Conservation (phyloP, 2,113 vertebrate species). For the Danio rerio region GRCz12tu NC_133180.1:30545001-30545500, state of each 20-base stretch:
- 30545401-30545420: conserved; percentile 10
- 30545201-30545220: conserved; percentile 25
- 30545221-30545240: background rate
- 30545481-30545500: background rate
- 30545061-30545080: conserved; percentile 51
- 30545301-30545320: no score
- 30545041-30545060: conserved; percentile 24
- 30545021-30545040: conserved; percentile 10
- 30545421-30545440: background rate
- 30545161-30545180: conserved; percentile 30
- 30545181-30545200: conserved; percentile 43
- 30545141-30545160: conserved; percentile 31
- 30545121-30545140: conserved; percentile 32
- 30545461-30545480: background rate
- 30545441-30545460: background rate
- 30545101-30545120: conserved; percentile 40
- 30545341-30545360: background rate
- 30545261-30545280: background rate
- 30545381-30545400: conserved; percentile 40
- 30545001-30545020: background rate
- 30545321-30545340: background rate
- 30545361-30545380: background rate
- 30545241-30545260: background rate
- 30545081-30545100: conserved; percentile 24
- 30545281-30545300: background rate